Evolutionary conservation across 2,113 vertebrate genomes (phyloP), one percentile per base, ranked within the genome.

Genomic region (Ailuropoda melanoleuca): DNA sequence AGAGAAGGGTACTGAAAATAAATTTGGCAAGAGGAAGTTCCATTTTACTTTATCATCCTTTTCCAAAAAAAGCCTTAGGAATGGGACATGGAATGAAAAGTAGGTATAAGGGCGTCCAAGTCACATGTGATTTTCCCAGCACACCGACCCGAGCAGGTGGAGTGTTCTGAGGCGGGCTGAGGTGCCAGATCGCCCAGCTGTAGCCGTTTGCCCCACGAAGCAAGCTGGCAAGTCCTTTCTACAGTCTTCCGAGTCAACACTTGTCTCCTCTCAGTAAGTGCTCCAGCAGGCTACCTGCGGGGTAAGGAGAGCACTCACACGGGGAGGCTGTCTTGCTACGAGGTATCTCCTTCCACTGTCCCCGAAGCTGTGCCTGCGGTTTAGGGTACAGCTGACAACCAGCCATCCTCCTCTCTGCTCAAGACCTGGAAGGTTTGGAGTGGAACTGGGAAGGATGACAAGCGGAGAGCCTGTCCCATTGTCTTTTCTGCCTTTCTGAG

Each of bases 291-390:
- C 77, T 34, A 2, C 8, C 2, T 86, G 31, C 37, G 24, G 21
- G 53, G 17, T 43, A 55, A n/a, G 53, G 55, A 48, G 14, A 48
- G 3, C 14, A 3, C 62, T 34, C 68, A 5, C 39, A 64, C 5
- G 23, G 13, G 6, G 3, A 19, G 8, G 0, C 5, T 37, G 55
- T 64, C 81, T 29, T 14, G 0, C 11, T 39, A 4, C 1, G 17
- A 90, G 46, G 9, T 4, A 80, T 24, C 21, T 24, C 50, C 24
- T 84, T 89, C 68, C 31, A 26, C 2, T 1, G 53, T 70, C 53
- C 55, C 55, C 34, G 39, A 13, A 48, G 31, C 48, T 64, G 37
- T 64, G 74, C 21, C 80, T 12, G 46, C 29, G 24, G 24, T 48
- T 56, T 29, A 56, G 56, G 84, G 29, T 26, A 12, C 48, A 0